Percentiles rank a stretch among this genome's conserved stretches.
Evolutionary conservation across 2,797 vertebrate species (phyloP).

Genomic region (Rhinichthys osculus): DNA sequence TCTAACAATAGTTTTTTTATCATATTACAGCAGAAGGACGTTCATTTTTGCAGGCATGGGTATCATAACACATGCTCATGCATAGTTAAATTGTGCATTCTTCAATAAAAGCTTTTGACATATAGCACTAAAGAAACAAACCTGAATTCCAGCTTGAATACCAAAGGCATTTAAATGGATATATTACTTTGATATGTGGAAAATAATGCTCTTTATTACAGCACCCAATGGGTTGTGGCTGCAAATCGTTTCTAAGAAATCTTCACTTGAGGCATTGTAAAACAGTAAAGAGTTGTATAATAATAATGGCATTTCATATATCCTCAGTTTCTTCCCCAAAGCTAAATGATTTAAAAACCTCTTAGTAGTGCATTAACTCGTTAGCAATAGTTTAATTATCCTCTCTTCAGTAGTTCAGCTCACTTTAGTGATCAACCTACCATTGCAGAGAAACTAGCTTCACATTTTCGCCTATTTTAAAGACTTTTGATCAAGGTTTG

Average conservation of each 20-base stretch:
- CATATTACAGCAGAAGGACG: neutral
- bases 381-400: neutral
- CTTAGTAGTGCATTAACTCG: neutral
- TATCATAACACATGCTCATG: neutral
- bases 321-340: neutral
- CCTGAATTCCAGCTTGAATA: neutral
- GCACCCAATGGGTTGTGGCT: conserved; percentile 21
- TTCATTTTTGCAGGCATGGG: neutral
- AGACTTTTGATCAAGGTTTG: neutral
- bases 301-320: neutral
- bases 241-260: conserved; percentile 7
- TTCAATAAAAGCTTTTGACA: neutral
- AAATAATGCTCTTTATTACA: neutral
- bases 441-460: conserved; percentile 24
- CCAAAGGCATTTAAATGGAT: neutral
- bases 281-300: neutral
- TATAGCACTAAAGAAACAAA: neutral
- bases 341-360: neutral
- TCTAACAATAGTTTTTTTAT: neutral
- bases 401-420: neutral
- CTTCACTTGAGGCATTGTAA: neutral
- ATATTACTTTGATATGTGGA: neutral
- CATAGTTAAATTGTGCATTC: neutral
- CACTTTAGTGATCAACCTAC: conserved; percentile 40
- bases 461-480: conserved; percentile 21